These are phyloP conservation scores for Micropterix aruncella DNA, from an alignment of 2,888 invertebrate species.

Conservation along the genomic window DNA sequence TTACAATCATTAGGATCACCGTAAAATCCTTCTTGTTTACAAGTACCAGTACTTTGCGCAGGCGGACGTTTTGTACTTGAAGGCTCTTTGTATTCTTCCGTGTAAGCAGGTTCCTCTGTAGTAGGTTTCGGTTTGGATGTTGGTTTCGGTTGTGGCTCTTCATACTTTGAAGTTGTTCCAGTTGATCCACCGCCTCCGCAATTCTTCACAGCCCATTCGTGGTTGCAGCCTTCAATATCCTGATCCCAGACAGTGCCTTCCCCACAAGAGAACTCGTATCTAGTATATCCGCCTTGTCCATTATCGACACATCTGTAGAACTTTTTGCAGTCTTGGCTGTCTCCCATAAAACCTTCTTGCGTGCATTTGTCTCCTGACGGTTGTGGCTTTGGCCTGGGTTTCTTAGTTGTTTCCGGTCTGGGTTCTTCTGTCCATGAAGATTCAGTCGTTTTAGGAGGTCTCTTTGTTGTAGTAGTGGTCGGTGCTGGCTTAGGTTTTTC, in stretches of 20 bases:
- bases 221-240: constrained; percentile 32
- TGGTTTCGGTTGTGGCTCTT: constrained; percentile 15
- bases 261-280: constrained; percentile 47
- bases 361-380: constrained; percentile 13
- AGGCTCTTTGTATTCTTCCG: constrained; percentile 11
- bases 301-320: constrained; percentile 57
- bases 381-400: constrained; percentile 9
- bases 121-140: constrained; percentile 14
- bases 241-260: constrained; percentile 47
- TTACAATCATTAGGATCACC: constrained; percentile 43
- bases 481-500: constrained; percentile 11
- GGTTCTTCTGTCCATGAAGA: constrained; percentile 5
- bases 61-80: constrained; percentile 11
- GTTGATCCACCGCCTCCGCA: constrained; percentile 14
- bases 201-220: constrained; percentile 29
- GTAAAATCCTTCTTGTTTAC: constrained; percentile 45
- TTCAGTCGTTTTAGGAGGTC: constrained; percentile 5
- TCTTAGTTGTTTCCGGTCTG: constrained; percentile 12
- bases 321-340: constrained; percentile 52
- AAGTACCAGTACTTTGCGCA: constrained; percentile 18
- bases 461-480: constrained; percentile 9
- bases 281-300: constrained; percentile 29
- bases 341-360: constrained; percentile 53
- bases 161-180: constrained; percentile 12
- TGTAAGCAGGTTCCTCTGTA: constrained; percentile 8